A percentile compares a stretch with the other conserved stretches of the same genome.
These are phyloP conservation scores for Dromaius novaehollandiae DNA, from an alignment of 2,113 vertebrate species.

Conservation along the genomic window DNA sequence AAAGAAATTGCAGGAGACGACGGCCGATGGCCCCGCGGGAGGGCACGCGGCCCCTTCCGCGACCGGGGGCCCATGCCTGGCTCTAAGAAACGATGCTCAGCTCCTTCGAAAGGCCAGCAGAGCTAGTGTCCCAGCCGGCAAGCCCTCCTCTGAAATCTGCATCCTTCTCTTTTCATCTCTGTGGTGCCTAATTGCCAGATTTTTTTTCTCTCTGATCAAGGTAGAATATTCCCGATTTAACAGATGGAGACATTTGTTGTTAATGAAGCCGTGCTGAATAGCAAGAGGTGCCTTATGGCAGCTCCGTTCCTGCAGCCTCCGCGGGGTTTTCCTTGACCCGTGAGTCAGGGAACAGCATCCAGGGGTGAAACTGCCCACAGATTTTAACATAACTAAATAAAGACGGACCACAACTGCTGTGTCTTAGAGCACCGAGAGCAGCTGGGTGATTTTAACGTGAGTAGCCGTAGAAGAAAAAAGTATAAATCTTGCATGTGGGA, in stretches of 20 bases:
- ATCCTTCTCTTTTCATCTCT: neutral
- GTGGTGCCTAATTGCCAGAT: neutral
- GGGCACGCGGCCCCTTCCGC: neutral
- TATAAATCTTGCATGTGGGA: neutral
- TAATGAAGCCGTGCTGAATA: neutral
- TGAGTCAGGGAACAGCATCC: neutral
- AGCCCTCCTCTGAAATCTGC: neutral
- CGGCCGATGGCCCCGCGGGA: neutral
- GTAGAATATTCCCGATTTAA: neutral
- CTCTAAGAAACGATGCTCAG: neutral
- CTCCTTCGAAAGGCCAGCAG: neutral
- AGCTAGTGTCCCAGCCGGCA: neutral
- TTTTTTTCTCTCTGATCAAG: neutral
- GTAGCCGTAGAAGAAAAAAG: neutral
- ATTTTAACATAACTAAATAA: accelerated
- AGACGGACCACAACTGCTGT: neutral
- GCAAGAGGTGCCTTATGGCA: neutral
- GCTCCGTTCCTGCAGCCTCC: neutral
- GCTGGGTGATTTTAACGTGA: neutral
- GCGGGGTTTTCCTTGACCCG: neutral
- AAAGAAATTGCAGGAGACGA: neutral
- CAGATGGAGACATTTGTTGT: neutral
- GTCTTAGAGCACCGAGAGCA: neutral
- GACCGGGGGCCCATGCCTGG: neutral
- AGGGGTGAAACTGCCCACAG: neutral